Evolutionary conservation across 2,888 invertebrate genomes (phyloP).

Genomic region (Balanococcus diminutus): DNA sequence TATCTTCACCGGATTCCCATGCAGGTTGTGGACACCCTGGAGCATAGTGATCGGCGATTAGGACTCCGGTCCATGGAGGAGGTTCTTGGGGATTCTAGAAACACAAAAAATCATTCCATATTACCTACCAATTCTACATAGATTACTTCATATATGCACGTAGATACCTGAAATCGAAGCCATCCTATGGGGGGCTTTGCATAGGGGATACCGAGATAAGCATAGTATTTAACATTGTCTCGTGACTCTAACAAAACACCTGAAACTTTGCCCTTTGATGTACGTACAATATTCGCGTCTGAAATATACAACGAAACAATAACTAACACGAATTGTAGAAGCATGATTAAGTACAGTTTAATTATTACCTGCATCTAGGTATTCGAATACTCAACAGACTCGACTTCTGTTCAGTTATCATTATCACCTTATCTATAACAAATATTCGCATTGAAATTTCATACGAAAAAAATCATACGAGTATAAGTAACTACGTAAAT

Average conservation of each 20-base stretch:
- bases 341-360: background rate
- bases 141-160: background rate
- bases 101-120: background rate
- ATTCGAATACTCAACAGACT: background rate
- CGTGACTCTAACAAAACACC: constrained; percentile 57
- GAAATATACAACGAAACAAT: background rate
- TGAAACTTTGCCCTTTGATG: background rate
- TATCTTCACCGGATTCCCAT: constrained; percentile 59
- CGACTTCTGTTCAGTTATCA: background rate
- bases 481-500: background rate
- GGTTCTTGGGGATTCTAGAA: constrained; percentile 20
- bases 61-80: constrained; percentile 61
- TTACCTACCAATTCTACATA: background rate
- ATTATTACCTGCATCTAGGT: background rate
- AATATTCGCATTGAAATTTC: too few species aligned
- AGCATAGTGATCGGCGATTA: constrained; percentile 62
- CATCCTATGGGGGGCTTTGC: constrained; percentile 62
- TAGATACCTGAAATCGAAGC: constrained; percentile 62
- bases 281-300: background rate
- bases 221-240: constrained; percentile 59
- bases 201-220: constrained; percentile 62
- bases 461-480: too few species aligned
- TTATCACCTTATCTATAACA: background rate
- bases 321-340: background rate
- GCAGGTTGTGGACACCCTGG: constrained; percentile 62